phyloP scores from a whole-genome alignment of 2,797 vertebrate species.

The Notamacropus eugenii region DNA sequence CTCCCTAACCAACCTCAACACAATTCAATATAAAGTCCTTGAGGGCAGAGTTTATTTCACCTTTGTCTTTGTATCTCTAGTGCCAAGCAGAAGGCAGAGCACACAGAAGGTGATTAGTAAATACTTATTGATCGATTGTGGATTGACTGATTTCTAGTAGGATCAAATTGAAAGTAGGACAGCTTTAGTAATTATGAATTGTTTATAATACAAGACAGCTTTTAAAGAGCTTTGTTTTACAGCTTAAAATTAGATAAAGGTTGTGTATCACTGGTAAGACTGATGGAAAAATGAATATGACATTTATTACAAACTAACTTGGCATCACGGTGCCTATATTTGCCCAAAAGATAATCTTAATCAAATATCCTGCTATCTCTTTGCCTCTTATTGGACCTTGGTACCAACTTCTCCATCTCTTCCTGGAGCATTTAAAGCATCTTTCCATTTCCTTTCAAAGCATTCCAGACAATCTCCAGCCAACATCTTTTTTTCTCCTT shows the following conservation, averaged over 20 bases:
- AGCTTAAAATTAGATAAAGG: background rate
- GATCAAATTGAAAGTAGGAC: background rate
- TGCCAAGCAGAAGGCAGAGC: background rate
- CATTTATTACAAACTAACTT: background rate
- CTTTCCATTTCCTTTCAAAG: conserved; percentile 43
- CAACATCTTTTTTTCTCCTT: background rate
- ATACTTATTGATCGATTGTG: background rate
- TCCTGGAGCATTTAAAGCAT: background rate
- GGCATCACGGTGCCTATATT: background rate
- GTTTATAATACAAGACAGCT: background rate
- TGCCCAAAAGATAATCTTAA: background rate
- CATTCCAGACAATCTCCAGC: background rate
- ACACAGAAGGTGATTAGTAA: background rate
- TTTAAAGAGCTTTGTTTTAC: background rate
- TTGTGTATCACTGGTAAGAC: background rate
- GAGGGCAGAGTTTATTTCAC: background rate
- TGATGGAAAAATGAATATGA: background rate
- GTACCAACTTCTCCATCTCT: background rate
- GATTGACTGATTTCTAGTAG: background rate
- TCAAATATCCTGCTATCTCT: background rate
- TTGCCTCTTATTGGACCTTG: background rate
- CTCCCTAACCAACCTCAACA: background rate
- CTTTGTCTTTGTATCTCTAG: background rate
- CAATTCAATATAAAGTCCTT: background rate
- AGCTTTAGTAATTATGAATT: background rate